Evolutionary conservation across 2,888 invertebrate genomes (phyloP).

Genomic region (Ernsta delagoae): DNA sequence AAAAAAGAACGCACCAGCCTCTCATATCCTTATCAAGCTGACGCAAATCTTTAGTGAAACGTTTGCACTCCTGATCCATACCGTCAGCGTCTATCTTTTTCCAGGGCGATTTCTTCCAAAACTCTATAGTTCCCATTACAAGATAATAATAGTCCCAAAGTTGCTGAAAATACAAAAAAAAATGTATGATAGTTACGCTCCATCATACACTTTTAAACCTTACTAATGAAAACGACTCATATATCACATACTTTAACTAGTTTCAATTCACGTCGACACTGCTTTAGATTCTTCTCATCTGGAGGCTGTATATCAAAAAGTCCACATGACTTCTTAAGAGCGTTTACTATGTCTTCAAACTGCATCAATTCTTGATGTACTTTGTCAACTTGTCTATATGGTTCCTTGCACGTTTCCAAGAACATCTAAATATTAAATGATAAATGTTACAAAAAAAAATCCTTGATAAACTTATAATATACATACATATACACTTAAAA

Average conservation of each 20-base stretch:
- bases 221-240: not conserved
- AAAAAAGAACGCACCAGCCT: constrained; percentile 76
- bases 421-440: constrained; percentile 75
- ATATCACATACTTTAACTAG: constrained; percentile 84
- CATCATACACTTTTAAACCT: not conserved
- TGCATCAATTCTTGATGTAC: constrained; percentile 86
- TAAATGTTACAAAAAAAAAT: not conserved
- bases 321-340: constrained; percentile 89
- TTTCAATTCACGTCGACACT: constrained; percentile 91
- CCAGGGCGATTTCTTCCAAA: constrained; percentile 98
- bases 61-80: constrained; percentile 98
- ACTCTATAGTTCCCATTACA: constrained; percentile 92
- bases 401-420: constrained; percentile 86
- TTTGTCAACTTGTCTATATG: constrained; percentile 89
- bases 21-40: constrained; percentile 92
- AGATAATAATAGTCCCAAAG: constrained; percentile 96
- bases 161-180: constrained; percentile 72
- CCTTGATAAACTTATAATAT: not conserved
- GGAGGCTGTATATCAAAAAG: constrained; percentile 95
- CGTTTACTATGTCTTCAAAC: constrained; percentile 88
- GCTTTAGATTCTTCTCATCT: constrained; percentile 91
- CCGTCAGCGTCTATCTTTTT: constrained; percentile 96
- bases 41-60: constrained; percentile 93
- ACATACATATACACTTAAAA: not conserved
- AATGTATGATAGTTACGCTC: too few species aligned